Conservation (phyloP, 1,140 invertebrate genomes). For the Coptotermes formosanus region DNA sequence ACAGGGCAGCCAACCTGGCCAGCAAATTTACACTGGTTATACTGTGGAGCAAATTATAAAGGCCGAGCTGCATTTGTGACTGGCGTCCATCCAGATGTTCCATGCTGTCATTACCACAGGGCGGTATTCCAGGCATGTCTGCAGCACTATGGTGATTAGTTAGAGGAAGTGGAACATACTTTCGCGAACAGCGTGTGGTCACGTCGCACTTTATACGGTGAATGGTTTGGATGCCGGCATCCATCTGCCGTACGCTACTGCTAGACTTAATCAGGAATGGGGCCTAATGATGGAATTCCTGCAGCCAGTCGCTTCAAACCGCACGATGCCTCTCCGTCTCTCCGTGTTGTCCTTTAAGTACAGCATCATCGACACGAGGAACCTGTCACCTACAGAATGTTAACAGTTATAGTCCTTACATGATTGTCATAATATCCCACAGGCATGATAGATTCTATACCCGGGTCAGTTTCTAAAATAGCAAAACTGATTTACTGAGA, state of each 20-base stretch:
- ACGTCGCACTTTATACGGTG: conserved; percentile 12
- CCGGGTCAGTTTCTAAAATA: too few relatives aligned
- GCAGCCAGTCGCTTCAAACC: neutral
- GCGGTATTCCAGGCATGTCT: neutral
- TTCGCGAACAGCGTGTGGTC: conserved; percentile 14
- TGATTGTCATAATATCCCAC: too few relatives aligned
- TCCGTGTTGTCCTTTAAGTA: neutral
- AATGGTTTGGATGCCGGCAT: neutral
- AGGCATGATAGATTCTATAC: too few relatives aligned
- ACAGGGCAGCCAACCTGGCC: too few relatives aligned
- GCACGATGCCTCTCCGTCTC: neutral
- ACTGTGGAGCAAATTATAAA: too few relatives aligned
- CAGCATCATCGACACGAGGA: conserved; percentile 14
- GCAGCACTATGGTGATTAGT: neutral
- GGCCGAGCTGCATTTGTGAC: too few relatives aligned
- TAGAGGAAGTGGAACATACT: neutral
- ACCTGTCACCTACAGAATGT: neutral
- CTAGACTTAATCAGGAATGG: neutral
- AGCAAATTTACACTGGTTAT: too few relatives aligned
- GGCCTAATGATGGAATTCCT: conserved; percentile 10
- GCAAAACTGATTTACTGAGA: too few relatives aligned
- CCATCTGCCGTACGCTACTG: neutral
- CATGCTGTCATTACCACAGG: neutral
- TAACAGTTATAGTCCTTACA: neutral
- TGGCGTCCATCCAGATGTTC: too few relatives aligned